Evolutionary conservation across 2,888 invertebrate species (phyloP).

Genomic region (Amblyjoppa proteus): DNA sequence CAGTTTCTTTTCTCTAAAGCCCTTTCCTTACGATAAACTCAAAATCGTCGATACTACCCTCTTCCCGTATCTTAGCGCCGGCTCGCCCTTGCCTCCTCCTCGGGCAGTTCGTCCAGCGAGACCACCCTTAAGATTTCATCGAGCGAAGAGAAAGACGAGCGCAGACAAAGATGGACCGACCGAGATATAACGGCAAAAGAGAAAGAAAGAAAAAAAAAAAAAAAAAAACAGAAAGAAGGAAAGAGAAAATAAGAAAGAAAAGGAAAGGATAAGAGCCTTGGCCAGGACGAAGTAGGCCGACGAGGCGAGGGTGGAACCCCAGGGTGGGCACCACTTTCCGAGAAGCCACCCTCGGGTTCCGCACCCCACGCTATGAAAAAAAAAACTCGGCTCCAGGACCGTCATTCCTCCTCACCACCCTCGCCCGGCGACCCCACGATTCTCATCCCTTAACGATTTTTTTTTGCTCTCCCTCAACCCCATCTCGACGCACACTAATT

Average conservation of each 20-base stretch:
- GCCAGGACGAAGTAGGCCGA: conserved; percentile 64
- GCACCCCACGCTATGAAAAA: conserved; percentile 76
- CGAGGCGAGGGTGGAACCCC: conserved; percentile 59
- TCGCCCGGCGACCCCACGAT: conserved; percentile 57
- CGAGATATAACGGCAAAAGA: conserved; percentile 30
- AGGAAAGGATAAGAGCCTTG: conserved; percentile 52
- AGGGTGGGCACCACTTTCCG: conserved; percentile 63
- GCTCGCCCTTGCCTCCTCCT: conserved; percentile 2
- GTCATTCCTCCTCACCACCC: conserved; percentile 1
- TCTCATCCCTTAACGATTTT: conserved; percentile 72
- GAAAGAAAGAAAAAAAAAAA: conserved; percentile 40
- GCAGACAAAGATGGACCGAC: conserved; percentile 28
- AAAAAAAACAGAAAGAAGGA: conserved; percentile 62
- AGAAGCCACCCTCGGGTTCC: conserved; percentile 72
- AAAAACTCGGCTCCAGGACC: conserved; percentile 66
- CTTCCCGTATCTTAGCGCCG: background rate
- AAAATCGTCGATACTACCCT: background rate
- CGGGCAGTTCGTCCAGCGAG: background rate
- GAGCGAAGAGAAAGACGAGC: conserved; percentile 25
- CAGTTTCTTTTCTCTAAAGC: background rate
- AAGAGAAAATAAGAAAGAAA: conserved; percentile 58
- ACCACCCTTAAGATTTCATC: conserved; percentile 63
- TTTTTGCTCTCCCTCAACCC: conserved; percentile 72
- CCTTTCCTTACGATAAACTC: conserved; percentile 6
- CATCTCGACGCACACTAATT: conserved; percentile 81